These are phyloP conservation scores for Chloroceryle inda DNA, from an alignment of 2,797 vertebrate genomes.

Conservation along the genomic window DNA sequence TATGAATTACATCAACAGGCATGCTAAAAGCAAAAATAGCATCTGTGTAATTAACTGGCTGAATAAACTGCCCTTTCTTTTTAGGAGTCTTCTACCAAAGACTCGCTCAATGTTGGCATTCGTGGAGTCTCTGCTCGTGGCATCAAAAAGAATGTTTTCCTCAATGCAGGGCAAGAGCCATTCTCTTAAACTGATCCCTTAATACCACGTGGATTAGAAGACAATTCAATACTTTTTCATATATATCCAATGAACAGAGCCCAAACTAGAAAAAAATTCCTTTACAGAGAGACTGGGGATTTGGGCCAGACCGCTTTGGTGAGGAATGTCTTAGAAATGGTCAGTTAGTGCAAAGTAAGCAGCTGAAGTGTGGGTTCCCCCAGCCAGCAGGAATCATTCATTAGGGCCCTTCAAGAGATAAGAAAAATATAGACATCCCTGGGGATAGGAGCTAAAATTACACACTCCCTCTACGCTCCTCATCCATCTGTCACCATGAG, in stretches of 20 bases:
- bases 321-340: neutral
- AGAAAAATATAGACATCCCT: constrained; percentile 25
- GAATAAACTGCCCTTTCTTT: neutral
- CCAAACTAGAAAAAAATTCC: neutral
- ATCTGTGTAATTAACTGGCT: neutral
- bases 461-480: constrained; percentile 35
- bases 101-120: neutral
- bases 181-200: neutral
- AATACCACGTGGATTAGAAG: neutral
- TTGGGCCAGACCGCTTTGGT: neutral
- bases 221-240: neutral
- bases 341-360: constrained; percentile 31
- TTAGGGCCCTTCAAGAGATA: constrained; percentile 46
- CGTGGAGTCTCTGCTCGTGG: neutral
- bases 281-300: neutral
- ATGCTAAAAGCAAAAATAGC: neutral
- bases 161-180: neutral
- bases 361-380: neutral
- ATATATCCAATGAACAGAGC: neutral
- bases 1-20: neutral
- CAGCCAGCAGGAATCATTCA: constrained; percentile 20
- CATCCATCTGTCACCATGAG: constrained; percentile 58
- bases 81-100: neutral
- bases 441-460: constrained; percentile 60
- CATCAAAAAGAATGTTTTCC: neutral